Evolutionary conservation across 2,113 vertebrate species (phyloP), one percentile per base, ranked within the genome.

Genomic region (Colistium nudipinnis): DNA sequence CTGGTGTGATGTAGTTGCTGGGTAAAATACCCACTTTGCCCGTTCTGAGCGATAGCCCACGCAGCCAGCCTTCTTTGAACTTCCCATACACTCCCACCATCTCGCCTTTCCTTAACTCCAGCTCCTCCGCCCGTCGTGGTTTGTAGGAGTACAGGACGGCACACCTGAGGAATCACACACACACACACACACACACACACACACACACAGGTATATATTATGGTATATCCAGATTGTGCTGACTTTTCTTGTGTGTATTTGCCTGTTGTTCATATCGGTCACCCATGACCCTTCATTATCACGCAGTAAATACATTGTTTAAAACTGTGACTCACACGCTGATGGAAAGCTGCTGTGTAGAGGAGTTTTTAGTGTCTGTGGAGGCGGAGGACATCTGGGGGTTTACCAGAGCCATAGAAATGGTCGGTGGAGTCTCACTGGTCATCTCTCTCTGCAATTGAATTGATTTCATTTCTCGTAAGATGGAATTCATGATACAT

Each of bases 91-190:
- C 92, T 3, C 95, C 95, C 70, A 99, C 64, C 71, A 96, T 97
- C 89, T 98, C 98, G 72, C 97, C 97, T 84, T 94, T 96, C 78
- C 93, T 94, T 76, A 99, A 89, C 83, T 96, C 95, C 85, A 98
- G 92, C 88, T 99, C 96, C 0, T 97, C 95, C 0, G 94, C 90
- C 1, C 92, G 92, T 0, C 92, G 92, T 0, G 95, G 92, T 20
- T 76, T 60, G 55, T 96, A 97, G 62, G 96, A 90, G 62, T 97
- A 96, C 25, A 97, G 89, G 74, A 94, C 94, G 17, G 96, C 94
- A 31, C 93, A 97, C 91, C 96, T 98, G 88, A 22, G 69, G 72
- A 68, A 56, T 31, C 64, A 69, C 22, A 78, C 47, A 61, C n/a
- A n/a, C n/a, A n/a, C n/a, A n/a, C n/a, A n/a, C n/a, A n/a, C n/a